These are phyloP conservation scores for Eurypyga helias DNA, from an alignment of 2,113 vertebrate genomes.

Conservation along the genomic window DNA sequence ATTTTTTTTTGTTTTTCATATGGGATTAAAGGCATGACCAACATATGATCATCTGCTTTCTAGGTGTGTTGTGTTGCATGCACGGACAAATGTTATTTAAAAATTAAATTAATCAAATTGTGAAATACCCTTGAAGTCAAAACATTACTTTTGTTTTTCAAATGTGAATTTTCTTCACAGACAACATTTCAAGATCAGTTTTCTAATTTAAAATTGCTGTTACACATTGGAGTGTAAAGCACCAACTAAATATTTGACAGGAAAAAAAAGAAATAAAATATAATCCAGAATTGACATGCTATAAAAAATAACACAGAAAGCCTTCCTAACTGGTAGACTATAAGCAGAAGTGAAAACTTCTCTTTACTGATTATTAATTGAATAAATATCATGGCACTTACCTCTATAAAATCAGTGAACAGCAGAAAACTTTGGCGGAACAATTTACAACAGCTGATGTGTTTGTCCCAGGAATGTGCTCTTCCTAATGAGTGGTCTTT, in stretches of 20 bases:
- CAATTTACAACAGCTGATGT: slow-evolving; percentile 23
- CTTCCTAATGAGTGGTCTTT: slow-evolving; percentile 56
- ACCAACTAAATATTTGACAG: background rate
- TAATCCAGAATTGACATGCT: background rate
- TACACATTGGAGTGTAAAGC: background rate
- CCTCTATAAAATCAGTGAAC: slow-evolving; percentile 37
- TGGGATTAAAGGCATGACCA: background rate
- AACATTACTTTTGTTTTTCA: background rate
- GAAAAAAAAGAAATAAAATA: background rate
- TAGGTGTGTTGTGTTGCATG: background rate
- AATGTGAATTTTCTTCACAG: background rate
- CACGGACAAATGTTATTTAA: background rate
- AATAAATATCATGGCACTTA: slow-evolving; percentile 58
- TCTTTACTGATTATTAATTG: background rate
- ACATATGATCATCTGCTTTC: background rate
- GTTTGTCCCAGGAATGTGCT: slow-evolving; percentile 33
- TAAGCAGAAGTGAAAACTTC: slow-evolving; percentile 5
- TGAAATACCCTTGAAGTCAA: background rate
- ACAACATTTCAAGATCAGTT: background rate
- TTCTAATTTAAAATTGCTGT: background rate
- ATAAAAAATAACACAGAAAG: background rate
- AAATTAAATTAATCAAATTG: background rate
- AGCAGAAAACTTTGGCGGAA: slow-evolving; percentile 43
- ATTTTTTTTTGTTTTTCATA: background rate
- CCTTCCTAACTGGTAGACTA: background rate